Base-by-base conservation (phyloP, 2,888 invertebrate species). In the Tuta absoluta region DNA sequence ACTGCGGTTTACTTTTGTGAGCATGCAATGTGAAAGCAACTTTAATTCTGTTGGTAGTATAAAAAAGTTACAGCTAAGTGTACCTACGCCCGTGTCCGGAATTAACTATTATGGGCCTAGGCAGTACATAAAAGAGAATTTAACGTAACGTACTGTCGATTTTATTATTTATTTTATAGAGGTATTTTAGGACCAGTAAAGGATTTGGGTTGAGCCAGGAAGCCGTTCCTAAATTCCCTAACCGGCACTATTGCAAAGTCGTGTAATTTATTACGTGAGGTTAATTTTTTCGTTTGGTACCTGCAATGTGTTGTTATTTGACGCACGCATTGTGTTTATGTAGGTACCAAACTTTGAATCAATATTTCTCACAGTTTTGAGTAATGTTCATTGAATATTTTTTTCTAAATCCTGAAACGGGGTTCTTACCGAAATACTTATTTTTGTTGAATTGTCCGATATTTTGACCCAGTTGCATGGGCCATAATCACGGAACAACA, bases 161-260 rank as follows among this genome's bases (percentile, higher is more conserved):
- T 81, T 83, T 80, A 80, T 80, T 81, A 76, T 82, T 77, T 79
- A 69, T 77, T 84, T 84, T 82, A 82, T 78, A 73, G 69, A 67
- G 67, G 68, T 45, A 45, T 60, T 60, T 21, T n/a, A 17, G 59
- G 17, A 19, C 41, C 57, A 10, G 24, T 12, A 17, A 28, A 45
- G 45, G 45, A 45, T 45, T 33, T 33, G 28, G n/a, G 24, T 57
- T 8, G 14, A 19, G 57, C 28, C 49, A 37, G 57, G 10, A 49
- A 21, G 49, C 23, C 23, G 11, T 51, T 51, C 23, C 19, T 17
- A 23, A 23, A 51, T 45, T 45, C 45, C n/a, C 45, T 45, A 45
- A 17, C 45, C 45, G 7, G 17, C 45, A 51, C 51, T 51, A 21
- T 51, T 19, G 21, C 11, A 21, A 51, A 51, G 23, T 51, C 19